Evolutionary conservation across 2,113 vertebrate species (phyloP).

Genomic region (Epinephelus cyanopodus): DNA sequence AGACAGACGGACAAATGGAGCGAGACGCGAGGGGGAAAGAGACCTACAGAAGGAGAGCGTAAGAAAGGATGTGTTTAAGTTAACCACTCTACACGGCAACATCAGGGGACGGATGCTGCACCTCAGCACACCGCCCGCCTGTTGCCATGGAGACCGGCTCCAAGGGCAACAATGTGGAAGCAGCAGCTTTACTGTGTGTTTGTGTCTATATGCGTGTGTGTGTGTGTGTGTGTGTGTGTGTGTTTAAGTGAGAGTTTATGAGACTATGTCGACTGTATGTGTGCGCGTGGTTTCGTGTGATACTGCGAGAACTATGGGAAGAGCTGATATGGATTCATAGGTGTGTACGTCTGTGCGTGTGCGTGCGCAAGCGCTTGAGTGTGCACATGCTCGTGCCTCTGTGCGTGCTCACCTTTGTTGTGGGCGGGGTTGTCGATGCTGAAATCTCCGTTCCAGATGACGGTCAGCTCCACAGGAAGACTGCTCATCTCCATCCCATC

Average conservation of each 20-base stretch:
- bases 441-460: constrained; percentile 99
- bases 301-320: not conserved
- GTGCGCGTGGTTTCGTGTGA: constrained; percentile 12
- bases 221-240: constrained; percentile 18
- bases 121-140: constrained; percentile 70
- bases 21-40: constrained; percentile 3
- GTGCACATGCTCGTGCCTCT: not conserved
- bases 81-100: constrained; percentile 67
- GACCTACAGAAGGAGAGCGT: constrained; percentile 16
- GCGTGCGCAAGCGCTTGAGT: not conserved
- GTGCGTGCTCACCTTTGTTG: constrained; percentile 92
- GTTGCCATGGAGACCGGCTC: constrained; percentile 83
- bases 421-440: constrained; percentile 98
- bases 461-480: constrained; percentile 94
- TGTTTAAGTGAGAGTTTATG: constrained; percentile 46
- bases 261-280: constrained; percentile 21
- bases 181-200: constrained; percentile 48
- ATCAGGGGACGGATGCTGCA: constrained; percentile 71
- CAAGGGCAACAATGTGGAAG: constrained; percentile 73
- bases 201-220: constrained; percentile 14
- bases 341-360: not conserved
- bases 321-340: constrained; percentile 14
- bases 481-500: constrained; percentile 99
- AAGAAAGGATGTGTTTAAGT: constrained; percentile 70
- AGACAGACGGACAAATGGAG: not conserved